Conservation (phyloP, 1,140 invertebrate species). For the Drosophila ohnishii region DNA sequence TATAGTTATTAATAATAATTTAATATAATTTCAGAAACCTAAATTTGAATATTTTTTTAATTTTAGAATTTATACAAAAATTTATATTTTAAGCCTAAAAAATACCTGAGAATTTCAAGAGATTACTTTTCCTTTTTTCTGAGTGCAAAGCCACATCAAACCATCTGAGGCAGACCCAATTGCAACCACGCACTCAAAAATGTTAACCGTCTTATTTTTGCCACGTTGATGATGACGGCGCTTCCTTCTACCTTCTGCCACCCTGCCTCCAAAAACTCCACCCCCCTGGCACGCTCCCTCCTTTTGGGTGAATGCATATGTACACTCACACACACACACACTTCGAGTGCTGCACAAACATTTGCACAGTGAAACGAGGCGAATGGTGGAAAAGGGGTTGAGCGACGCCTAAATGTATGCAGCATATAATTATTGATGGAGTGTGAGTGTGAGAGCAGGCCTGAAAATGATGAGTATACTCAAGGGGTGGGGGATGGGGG, state of each 20-base stretch:
- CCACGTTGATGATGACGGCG: constrained; percentile 40
- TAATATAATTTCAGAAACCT: not conserved
- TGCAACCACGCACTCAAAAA: constrained; percentile 68
- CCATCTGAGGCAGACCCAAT: constrained; percentile 44
- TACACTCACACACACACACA: constrained; percentile 49
- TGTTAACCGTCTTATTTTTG: constrained; percentile 74
- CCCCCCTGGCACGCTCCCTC: not conserved
- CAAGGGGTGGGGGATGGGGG: not conserved
- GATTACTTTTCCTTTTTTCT: not conserved
- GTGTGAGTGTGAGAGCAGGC: constrained; percentile 47
- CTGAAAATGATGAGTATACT: constrained; percentile 63
- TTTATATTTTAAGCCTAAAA: not conserved
- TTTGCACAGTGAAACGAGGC: constrained; percentile 73
- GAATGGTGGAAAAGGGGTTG: constrained; percentile 28
- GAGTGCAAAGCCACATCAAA: constrained; percentile 19
- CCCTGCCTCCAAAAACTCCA: not conserved
- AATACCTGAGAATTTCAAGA: not conserved
- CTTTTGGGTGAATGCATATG: constrained; percentile 42
- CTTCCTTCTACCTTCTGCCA: not conserved
- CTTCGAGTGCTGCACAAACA: constrained; percentile 73
- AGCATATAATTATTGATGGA: constrained; percentile 80
- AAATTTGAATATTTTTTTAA: not conserved
- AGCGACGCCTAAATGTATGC: constrained; percentile 68
- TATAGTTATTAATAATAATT: no score
- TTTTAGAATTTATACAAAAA: not conserved